These are phyloP conservation scores for Creontiades dilutus DNA, from an alignment of 2,888 invertebrate species.

Conservation along the genomic window DNA sequence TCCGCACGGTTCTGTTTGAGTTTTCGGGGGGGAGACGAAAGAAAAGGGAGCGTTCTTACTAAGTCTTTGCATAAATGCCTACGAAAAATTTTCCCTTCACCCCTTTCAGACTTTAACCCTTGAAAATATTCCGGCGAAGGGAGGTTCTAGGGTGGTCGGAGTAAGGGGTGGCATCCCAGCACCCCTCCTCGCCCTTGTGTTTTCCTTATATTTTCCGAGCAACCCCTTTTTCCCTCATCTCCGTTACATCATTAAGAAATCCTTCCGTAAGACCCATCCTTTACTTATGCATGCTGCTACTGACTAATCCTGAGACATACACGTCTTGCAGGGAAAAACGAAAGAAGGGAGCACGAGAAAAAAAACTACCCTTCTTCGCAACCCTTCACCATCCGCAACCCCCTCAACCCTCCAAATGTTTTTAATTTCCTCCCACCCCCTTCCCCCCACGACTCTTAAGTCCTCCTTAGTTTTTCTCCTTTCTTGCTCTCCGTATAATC, in stretches of 20 bases:
- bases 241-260: conserved; percentile 69
- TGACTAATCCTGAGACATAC: conserved; percentile 73
- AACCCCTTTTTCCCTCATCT: conserved; percentile 43
- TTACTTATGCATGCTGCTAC: conserved; percentile 68
- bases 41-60: conserved; percentile 13
- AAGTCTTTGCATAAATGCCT: conserved; percentile 47
- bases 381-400: conserved; percentile 67
- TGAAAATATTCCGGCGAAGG: conserved; percentile 29
- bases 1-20: conserved; percentile 30
- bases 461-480: conserved; percentile 17
- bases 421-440: conserved; percentile 54
- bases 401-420: neutral
- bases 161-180: neutral
- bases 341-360: neutral
- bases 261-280: conserved; percentile 58
- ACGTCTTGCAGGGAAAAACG: conserved; percentile 71
- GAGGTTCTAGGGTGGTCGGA: neutral
- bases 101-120: conserved; percentile 7
- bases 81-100: conserved; percentile 33
- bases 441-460: neutral
- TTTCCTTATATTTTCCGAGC: conserved; percentile 37
- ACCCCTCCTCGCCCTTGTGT: conserved; percentile 8
- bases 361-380: conserved; percentile 72
- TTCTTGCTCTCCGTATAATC: conserved; percentile 63
- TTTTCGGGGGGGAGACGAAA: conserved; percentile 4